These are phyloP conservation scores for Dioctria linearis DNA, from an alignment of 2,888 invertebrate genomes.

Conservation along the genomic window DNA sequence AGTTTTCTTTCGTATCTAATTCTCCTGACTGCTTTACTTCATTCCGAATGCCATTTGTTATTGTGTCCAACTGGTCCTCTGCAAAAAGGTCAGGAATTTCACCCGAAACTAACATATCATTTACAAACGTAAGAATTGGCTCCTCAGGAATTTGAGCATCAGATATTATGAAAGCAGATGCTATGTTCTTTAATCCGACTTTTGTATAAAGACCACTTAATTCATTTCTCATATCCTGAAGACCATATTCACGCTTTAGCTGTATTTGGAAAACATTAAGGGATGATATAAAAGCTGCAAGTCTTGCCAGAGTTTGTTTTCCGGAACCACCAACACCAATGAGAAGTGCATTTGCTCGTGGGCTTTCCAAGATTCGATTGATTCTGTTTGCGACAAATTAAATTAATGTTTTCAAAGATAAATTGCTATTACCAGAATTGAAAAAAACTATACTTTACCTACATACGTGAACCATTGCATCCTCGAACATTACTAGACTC, in stretches of 20 bases:
- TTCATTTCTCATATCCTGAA: conserved; percentile 84
- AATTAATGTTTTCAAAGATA: background rate
- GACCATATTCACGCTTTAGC: conserved; percentile 87
- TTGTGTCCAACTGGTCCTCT: conserved; percentile 92
- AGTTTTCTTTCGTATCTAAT: conserved; percentile 90
- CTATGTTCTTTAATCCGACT: conserved; percentile 87
- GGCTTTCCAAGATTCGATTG: conserved; percentile 92
- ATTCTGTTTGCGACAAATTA: conserved; percentile 74
- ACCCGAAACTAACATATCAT: conserved; percentile 94
- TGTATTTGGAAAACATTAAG: conserved; percentile 95
- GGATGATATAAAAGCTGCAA: conserved; percentile 91
- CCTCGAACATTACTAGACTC: conserved; percentile 95
- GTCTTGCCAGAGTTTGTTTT: conserved; percentile 90
- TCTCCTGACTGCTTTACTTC: conserved; percentile 88
- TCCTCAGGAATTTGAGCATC: conserved; percentile 94
- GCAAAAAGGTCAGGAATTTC: conserved; percentile 92
- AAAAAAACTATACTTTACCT: conserved; percentile 10
- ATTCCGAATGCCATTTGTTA: conserved; percentile 82
- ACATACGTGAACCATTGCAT: conserved; percentile 95
- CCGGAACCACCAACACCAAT: conserved; percentile 97
- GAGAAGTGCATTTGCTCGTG: conserved; percentile 92
- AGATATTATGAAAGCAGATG: conserved; percentile 91
- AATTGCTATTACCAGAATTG: background rate
- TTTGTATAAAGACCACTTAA: conserved; percentile 84
- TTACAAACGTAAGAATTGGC: conserved; percentile 90